phyloP scores from a whole-genome alignment of 2,797 vertebrate species.

The Anguilla pacifica region DNA sequence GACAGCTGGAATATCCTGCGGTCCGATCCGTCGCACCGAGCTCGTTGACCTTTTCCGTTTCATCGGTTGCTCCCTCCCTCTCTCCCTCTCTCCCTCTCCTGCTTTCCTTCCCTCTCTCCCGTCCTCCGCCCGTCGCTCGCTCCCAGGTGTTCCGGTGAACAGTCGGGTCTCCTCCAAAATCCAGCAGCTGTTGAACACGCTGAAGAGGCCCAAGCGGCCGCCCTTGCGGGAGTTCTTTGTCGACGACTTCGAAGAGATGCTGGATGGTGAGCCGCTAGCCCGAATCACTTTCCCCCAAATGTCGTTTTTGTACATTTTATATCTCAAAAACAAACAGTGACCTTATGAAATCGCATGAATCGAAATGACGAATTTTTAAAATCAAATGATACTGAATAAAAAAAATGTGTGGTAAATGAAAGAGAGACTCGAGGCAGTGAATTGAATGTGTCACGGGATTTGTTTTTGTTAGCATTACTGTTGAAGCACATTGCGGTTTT shows the following conservation, averaged over 20 bases:
- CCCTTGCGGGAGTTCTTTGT: conserved; percentile 93
- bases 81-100: conserved; percentile 32
- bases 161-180: conserved; percentile 97
- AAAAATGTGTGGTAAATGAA: background rate
- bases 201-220: conserved; percentile 93
- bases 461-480: background rate
- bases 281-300: background rate
- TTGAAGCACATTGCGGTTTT: background rate
- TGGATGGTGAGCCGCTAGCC: conserved; percentile 81
- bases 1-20: conserved; percentile 47
- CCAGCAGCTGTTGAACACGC: conserved; percentile 94
- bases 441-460: background rate
- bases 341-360: background rate
- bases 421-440: background rate
- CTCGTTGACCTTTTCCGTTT: conserved; percentile 48
- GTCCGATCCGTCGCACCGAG: conserved; percentile 44
- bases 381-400: background rate
- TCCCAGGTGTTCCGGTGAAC: conserved; percentile 90
- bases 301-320: background rate
- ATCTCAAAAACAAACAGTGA: background rate
- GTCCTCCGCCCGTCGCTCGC: conserved; percentile 46
- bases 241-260: conserved; percentile 92
- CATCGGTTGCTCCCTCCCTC: conserved; percentile 21
- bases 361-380: background rate
- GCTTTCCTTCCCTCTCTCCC: conserved; percentile 37